Base-by-base conservation (phyloP, 2,797 vertebrate species). In the Poeciliopsis presidionis region DNA sequence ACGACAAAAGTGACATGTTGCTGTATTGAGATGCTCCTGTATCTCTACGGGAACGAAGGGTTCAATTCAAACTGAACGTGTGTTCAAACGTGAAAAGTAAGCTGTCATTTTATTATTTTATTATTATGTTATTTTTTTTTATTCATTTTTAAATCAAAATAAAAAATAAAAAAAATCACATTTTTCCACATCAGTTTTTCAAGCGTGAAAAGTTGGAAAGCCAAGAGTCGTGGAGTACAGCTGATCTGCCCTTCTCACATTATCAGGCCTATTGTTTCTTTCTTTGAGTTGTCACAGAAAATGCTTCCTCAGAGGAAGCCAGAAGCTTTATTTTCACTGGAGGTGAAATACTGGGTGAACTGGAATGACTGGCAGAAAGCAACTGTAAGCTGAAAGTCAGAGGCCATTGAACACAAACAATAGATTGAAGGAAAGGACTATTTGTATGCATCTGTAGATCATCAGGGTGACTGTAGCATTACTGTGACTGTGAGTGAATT, bases 321-420 rank as follows among this genome's bases (percentile, higher is more conserved):
- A 73, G 75, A 70, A 76, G 81, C 79, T 22, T 82, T 84, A 81
- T 94, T 89, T 91, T 87, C 59, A 80, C 79, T 91, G 80, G 86
- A 84, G 43, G 82, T 80, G 51, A 89, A 87, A 73, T 28, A 61
- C 84, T 63, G 39, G 47, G 77, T 73, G 59, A 82, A 84, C 70
- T 81, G 74, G 75, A 82, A 73, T 78, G 78, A 43, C 63, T 74
- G 76, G 28, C 4, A 43, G 72, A 12, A 46, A 76, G 70, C 80
- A 65, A 16, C 65, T 73, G 70, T 22, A 57, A 78, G 80, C 81
- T 84, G 55, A 78, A 39, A 86, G 61, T 49, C 80, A 18, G 63
- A 51, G 72, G 82, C 79, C 73, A 88, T 85, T 88, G 81, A 90
- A 81, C 63, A 47, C 16, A 79, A 53, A 93, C 93, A 94, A 93